A percentile compares a stretch with the other conserved stretches of the same genome.
These are phyloP conservation scores for Apostichopus parvimensis DNA, from an alignment of 35 echinoderm and acorn worm genomes.

Conservation along the genomic window DNA sequence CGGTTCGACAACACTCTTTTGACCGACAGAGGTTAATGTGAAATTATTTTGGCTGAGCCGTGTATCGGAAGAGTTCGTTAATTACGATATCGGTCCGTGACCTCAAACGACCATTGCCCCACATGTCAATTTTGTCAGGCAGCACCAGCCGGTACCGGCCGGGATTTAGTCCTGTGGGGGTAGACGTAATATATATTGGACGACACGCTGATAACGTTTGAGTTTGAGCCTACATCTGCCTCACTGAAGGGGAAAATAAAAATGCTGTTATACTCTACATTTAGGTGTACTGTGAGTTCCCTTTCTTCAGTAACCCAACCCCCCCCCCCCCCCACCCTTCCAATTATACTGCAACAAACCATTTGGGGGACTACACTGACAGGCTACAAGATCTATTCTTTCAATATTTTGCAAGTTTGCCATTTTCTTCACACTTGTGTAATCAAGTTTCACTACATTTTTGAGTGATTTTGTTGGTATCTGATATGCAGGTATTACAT, in stretches of 20 bases:
- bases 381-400: too few relatives aligned
- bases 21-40: background rate
- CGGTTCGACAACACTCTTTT: background rate
- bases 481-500: too few relatives aligned
- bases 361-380: too few relatives aligned
- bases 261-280: conserved; percentile 23
- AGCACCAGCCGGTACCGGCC: background rate
- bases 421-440: too few relatives aligned
- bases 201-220: conserved; percentile 19
- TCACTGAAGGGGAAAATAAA: conserved; percentile 47
- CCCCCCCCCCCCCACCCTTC: too few relatives aligned
- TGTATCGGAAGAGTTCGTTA: conserved; percentile 16
- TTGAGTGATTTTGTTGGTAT: too few relatives aligned
- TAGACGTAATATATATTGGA: conserved; percentile 23
- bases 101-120: background rate
- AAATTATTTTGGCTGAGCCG: background rate
- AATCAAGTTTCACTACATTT: too few relatives aligned
- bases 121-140: background rate
- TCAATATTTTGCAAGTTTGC: too few relatives aligned
- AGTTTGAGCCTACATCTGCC: background rate
- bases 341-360: too few relatives aligned
- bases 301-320: too few relatives aligned
- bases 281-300: background rate
- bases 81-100: background rate
- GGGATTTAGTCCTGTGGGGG: conserved; percentile 33